Evolutionary conservation across 2,113 vertebrate species (phyloP), one percentile per base, ranked within the genome.

Genomic region (Oreochromis niloticus): DNA sequence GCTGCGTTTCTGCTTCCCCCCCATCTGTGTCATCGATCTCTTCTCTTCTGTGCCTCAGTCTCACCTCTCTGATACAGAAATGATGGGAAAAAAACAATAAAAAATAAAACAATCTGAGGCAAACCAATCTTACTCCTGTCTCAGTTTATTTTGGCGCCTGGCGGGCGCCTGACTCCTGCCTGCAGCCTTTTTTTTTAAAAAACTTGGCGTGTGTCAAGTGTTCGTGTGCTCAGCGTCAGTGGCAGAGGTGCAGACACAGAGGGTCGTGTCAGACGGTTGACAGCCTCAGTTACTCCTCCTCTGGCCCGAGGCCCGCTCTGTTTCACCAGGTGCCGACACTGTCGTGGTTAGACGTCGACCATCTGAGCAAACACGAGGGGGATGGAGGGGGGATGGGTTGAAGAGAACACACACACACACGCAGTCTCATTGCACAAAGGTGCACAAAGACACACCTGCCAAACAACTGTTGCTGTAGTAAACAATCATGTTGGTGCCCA

Each of bases 321-420:
- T 79, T 66, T 87, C 86, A 81, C 86, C 93, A 93, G 93, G 93
- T 93, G 93, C 82, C 55, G 71, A 94, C 91, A 92, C 85, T 84
- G 39, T 39, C 13, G 85, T 66, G 83, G 89, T 73, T 87, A 88
- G 91, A 92, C 91, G 87, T 80, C 85, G 56, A 88, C 88, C 89
- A 94, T 94, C 92, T 94, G 93, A 95, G 71, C 90, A 94, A 93
- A 93, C 90, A 95, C 1, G 7, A 57, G 34, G 87, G 50, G 34
- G 61, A 66, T 39, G 10, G 61, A 66, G 61, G 34, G 34, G 61
- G 34, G 34, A 22, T 81, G 56, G 34, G 16, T 34, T 48, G 41
- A 36, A 17, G 24, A n/a, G 11, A 63, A 90, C 36, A 84, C 73
- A 92, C 84, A 92, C 83, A 86, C 63, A 75, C 50, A 79, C 34